A percentile compares a stretch with the other conserved stretches of the same genome.
phyloP scores from a whole-genome alignment of 1,140 invertebrate species.

The Drosophila sucinea region DNA sequence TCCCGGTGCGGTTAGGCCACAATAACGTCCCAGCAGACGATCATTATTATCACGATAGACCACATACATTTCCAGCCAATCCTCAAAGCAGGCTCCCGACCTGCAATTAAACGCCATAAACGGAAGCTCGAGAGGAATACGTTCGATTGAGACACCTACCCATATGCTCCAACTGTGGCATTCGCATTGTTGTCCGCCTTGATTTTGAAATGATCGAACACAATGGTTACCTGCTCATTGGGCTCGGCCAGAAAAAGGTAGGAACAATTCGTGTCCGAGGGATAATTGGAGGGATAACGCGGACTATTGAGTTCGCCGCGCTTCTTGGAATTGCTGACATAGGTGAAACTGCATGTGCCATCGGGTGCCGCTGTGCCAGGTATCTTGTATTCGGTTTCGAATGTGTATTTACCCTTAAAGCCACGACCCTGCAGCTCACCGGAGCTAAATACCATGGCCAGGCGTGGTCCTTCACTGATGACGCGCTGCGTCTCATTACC shows the following conservation, averaged over 20 bases:
- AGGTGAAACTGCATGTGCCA: slow-evolving; percentile 95
- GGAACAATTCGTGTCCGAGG: slow-evolving; percentile 95
- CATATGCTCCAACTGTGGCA: slow-evolving; percentile 86
- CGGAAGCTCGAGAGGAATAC: neutral
- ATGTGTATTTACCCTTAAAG: slow-evolving; percentile 90
- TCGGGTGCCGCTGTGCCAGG: slow-evolving; percentile 96
- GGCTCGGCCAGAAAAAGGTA: slow-evolving; percentile 93
- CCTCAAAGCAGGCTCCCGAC: slow-evolving; percentile 91
- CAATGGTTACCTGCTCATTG: slow-evolving; percentile 95
- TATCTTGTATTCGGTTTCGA: slow-evolving; percentile 92
- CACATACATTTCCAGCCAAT: slow-evolving; percentile 97
- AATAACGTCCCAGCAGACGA: slow-evolving; percentile 93
- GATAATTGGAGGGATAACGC: slow-evolving; percentile 97
- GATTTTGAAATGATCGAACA: slow-evolving; percentile 97
- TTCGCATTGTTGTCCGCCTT: slow-evolving; percentile 87
- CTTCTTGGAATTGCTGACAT: slow-evolving; percentile 92
- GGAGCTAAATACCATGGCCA: slow-evolving; percentile 96
- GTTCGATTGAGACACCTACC: slow-evolving; percentile 80
- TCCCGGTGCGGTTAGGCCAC: slow-evolving; percentile 92
- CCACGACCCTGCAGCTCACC: slow-evolving; percentile 94
- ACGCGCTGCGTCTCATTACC: slow-evolving; percentile 89
- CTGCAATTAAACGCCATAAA: slow-evolving; percentile 79
- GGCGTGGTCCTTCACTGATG: slow-evolving; percentile 94
- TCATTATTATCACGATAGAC: slow-evolving; percentile 91
- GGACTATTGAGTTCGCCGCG: slow-evolving; percentile 97